These are phyloP conservation scores for Sebastes aleutianus DNA, from an alignment of 2,797 vertebrate species.

Conservation along the genomic window DNA sequence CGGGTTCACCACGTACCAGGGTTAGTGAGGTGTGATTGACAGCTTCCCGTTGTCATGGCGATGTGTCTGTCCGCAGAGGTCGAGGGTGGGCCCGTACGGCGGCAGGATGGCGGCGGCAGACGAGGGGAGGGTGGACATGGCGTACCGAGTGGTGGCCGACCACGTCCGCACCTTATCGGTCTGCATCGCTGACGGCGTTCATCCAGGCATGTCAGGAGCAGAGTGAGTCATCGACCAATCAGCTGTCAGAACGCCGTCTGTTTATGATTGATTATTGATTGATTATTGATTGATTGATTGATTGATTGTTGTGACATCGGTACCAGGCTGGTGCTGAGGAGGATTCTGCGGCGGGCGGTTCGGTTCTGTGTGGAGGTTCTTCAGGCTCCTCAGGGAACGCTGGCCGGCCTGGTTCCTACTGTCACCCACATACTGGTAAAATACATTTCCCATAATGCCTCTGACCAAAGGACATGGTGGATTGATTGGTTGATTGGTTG, in stretches of 20 bases:
- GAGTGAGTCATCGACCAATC: slow-evolving; percentile 79
- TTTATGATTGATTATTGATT: background rate
- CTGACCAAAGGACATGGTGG: background rate
- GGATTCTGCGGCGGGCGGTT: slow-evolving; percentile 89
- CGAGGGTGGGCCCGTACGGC: slow-evolving; percentile 76
- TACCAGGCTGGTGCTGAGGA: slow-evolving; percentile 88
- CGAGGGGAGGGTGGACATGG: slow-evolving; percentile 79
- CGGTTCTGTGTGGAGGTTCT: slow-evolving; percentile 90
- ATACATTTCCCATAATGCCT: slow-evolving; percentile 7
- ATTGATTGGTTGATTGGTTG: background rate
- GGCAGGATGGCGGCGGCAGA: slow-evolving; percentile 81
- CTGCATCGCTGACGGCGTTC: slow-evolving; percentile 91
- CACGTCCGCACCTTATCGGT: slow-evolving; percentile 88
- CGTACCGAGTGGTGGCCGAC: slow-evolving; percentile 93
- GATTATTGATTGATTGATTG: background rate
- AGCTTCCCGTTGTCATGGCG: background rate
- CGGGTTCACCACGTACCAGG: background rate
- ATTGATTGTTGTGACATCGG: background rate
- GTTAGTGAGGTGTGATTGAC: background rate
- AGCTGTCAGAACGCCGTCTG: background rate
- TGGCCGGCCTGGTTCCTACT: slow-evolving; percentile 88
- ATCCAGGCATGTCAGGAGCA: slow-evolving; percentile 90
- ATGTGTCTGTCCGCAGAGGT: slow-evolving; percentile 74
- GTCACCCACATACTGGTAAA: slow-evolving; percentile 88
- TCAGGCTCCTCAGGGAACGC: slow-evolving; percentile 83